Percentiles rank a stretch among this genome's conserved stretches.
phyloP scores from a whole-genome alignment of 2,888 invertebrate species.

The Balanococcus diminutus region DNA sequence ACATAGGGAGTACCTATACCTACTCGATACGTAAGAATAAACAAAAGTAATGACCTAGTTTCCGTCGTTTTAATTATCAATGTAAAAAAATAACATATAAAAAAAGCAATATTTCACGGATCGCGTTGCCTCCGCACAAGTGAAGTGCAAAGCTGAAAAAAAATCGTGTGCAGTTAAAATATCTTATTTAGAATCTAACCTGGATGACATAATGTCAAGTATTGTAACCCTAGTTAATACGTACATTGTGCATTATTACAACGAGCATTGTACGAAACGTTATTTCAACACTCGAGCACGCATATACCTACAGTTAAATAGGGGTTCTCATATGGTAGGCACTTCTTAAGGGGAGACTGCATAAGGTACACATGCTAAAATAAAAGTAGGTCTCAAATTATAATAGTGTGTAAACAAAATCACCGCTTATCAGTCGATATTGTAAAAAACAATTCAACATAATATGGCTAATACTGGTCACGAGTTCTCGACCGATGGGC shows the following conservation, averaged over 20 bases:
- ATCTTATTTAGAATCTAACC: constrained; percentile 52
- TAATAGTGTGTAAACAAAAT: constrained; percentile 33
- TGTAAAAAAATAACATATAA: neutral
- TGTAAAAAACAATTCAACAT: neutral
- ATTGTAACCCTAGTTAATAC: constrained; percentile 51
- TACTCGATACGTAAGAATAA: neutral
- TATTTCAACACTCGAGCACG: constrained; percentile 49
- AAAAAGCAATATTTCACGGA: constrained; percentile 18
- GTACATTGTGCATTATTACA: constrained; percentile 46
- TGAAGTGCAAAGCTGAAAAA: constrained; percentile 50
- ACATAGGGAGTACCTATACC: neutral
- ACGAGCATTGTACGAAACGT: constrained; percentile 47
- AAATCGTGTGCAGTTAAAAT: constrained; percentile 49
- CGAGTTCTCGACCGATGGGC: constrained; percentile 1
- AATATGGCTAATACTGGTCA: constrained; percentile 7
- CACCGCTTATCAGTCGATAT: neutral
- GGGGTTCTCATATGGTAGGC: constrained; percentile 41
- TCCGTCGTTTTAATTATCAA: constrained; percentile 2
- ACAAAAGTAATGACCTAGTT: constrained; percentile 1
- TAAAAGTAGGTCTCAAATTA: constrained; percentile 37
- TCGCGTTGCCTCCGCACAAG: neutral
- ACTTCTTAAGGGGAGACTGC: constrained; percentile 5
- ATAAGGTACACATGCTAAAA: neutral
- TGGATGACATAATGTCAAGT: constrained; percentile 53
- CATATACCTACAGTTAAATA: constrained; percentile 4